These are phyloP conservation scores for Cyprinella venusta DNA, from an alignment of 2,797 vertebrate species.

Conservation along the genomic window DNA sequence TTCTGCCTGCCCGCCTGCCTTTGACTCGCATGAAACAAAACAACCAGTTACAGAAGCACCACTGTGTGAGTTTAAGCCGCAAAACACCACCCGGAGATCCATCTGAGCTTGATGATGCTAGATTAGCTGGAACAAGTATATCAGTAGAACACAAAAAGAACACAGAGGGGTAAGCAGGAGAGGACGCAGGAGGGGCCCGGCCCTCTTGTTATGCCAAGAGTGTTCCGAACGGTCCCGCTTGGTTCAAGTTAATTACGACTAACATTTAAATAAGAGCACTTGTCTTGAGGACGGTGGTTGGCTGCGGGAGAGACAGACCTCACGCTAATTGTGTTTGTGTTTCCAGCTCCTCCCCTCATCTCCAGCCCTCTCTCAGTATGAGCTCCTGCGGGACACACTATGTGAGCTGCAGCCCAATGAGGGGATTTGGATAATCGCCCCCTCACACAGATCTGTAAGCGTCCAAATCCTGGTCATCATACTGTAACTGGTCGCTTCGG, in stretches of 20 bases:
- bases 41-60: slow-evolving; percentile 51
- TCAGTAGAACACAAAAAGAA: slow-evolving; percentile 60
- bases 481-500: neutral
- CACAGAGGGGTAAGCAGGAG: slow-evolving; percentile 50
- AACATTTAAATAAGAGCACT: slow-evolving; percentile 81
- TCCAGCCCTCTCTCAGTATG: slow-evolving; percentile 56
- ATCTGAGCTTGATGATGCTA: slow-evolving; percentile 32
- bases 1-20: slow-evolving; percentile 21
- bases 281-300: slow-evolving; percentile 68
- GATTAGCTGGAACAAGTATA: slow-evolving; percentile 49
- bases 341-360: slow-evolving; percentile 66
- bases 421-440: slow-evolving; percentile 13
- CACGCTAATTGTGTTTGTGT: slow-evolving; percentile 78
- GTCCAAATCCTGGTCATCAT: slow-evolving; percentile 7
- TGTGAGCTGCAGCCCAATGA: slow-evolving; percentile 59
- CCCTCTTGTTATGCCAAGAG: slow-evolving; percentile 75
- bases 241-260: slow-evolving; percentile 78
- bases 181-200: slow-evolving; percentile 65
- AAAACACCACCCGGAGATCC: slow-evolving; percentile 38
- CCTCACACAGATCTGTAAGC: neutral
- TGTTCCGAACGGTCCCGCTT: slow-evolving; percentile 69
- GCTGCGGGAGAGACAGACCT: slow-evolving; percentile 70
- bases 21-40: slow-evolving; percentile 52
- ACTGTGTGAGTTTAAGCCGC: slow-evolving; percentile 49
- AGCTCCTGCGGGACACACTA: slow-evolving; percentile 63